Evolutionary conservation across 2,113 vertebrate species (phyloP), one percentile per base, ranked within the genome.

Genomic region (Callopanchax toddi): DNA sequence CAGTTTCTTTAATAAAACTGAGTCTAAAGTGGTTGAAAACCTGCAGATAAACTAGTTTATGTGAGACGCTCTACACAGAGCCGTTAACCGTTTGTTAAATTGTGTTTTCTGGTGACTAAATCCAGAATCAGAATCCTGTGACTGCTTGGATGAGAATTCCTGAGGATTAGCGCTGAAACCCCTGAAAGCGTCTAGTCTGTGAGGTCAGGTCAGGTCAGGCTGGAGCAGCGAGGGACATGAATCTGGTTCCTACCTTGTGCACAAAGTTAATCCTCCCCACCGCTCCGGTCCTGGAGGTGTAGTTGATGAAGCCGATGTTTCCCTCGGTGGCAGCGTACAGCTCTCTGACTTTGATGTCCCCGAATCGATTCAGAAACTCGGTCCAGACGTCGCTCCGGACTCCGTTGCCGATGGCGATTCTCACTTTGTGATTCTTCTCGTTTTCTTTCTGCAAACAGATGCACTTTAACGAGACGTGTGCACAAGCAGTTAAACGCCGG

Each of bases 271-370:
- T 66, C 32, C 94, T 89, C 6, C 97, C 97, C 20, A 95, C 82
- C 0, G 93, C 92, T 0, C 96, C 96, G 0, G 94, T 63, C 76
- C 92, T 95, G 10, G 92, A 92, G 0, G 88, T 86, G 73, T 95
- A 96, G 76, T 98, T 98, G 39, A 96, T 36, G 39, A 98, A 95
- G 21, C 94, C 94, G 0, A 84, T 5, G 49, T 97, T 98, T 64
- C 94, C 94, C 71, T 98, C 97, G 0, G 96, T 98, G 68, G 96
- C 93, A 0, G 93, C 95, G 0, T 97, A 98, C 26, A 92, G 50
- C 59, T 98, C 96, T 6, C 74, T 55, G 51, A 98, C 73, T 37
- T 65, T 50, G 39, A 98, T 67, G 59, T 94, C 83, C 2, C 96
- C 95, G 0, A 97, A 97, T 21, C 95, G 94, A 8, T 46, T 71